Evolutionary conservation across 2,888 invertebrate genomes (phyloP), one percentile per base, ranked within the genome.

Genomic region (Apotomis capreana): DNA sequence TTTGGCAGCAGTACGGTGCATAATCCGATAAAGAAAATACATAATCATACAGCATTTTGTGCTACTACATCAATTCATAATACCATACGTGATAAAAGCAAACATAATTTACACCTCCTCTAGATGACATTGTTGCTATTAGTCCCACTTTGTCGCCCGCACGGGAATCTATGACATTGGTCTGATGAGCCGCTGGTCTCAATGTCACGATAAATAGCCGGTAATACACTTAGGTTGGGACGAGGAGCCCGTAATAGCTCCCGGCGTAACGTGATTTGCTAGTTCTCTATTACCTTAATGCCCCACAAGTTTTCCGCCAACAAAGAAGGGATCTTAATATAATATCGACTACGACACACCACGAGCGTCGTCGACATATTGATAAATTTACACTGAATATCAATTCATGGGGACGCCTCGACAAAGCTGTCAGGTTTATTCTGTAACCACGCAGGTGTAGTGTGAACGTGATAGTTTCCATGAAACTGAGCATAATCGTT

Each of bases 231-330:
- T 88, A 89, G 81, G 78, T 78, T 65, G 78, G 84, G 84, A 84
- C 87, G 83, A 85, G 81, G 83, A 84, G 79, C 74, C 78, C 82
- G 81, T 89, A 87, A 90, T 88, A 88, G 88, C 84, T 78, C 69
- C 80, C 85, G 86, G 84, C 83, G 87, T 90, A 90, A 91, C 87
- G 84, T 87, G 89, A 90, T 91, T 91, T 89, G 85, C 87, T 83
- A 84, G 84, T 84, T 83, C 87, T 84, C 87, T 88, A 85, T 88
- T 89, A 87, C 87, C 85, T 84, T 89, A 88, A 90, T 89, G 87
- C 83, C 83, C 81, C 82, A 80, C 87, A 88, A 89, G 88, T 88
- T 88, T 88, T 87, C 83, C 80, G 78, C 83, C 85, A 83, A 89
- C 89, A 90, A 89, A 89, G 86, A 87, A 83, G 78, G 82, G 83